Evolutionary conservation across 2,113 vertebrate genomes (phyloP), one percentile per base, ranked within the genome.

Genomic region (Crotophaga sulcirostris): DNA sequence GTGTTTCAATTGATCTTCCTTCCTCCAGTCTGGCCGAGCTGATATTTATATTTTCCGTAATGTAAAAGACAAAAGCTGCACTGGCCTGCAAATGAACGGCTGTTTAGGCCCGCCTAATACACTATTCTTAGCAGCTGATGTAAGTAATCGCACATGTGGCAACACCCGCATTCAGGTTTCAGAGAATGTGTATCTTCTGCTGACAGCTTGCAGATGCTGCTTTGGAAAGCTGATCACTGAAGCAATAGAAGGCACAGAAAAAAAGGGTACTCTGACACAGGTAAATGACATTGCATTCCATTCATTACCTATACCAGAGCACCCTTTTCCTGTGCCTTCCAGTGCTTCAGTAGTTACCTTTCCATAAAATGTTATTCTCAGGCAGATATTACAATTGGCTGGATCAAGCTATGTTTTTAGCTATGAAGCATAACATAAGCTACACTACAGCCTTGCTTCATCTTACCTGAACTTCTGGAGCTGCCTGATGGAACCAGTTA

Each of bases 1-100:
- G 76, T 33, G 56, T 66, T 96, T 93, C 92, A 91, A 87, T 92
- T 90, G 92, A 93, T 96, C 92, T 97, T 96, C 94, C 94, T 96
- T 97, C 90, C 93, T 90, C 73, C 54, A 58, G 85, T 49, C 76
- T 90, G 89, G 29, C 56, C 0, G 2, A 87, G 80, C 58, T 90
- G 86, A 87, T 93, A 93, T 94, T 96, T 94, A 16, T 96, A 69
- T 89, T 96, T 92, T 87, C 83, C 31, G 3, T 64, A 90, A 82
- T 36, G 69, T 47, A 64, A 82, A 95, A 96, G 73, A 93, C 90
- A 97, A 96, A 97, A 89, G 96, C 94, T 94, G 47, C 54, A 38
- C 47, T 92, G 90, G 85, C 68, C 90, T 86, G 63, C 56, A 93
- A 83, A 87, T 90, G 95, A 95, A 95, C 82, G 90, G 88, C 80